Percentiles rank a stretch among this genome's conserved stretches.
Conservation (phyloP, 1,140 invertebrate genomes). For the Trissolcus basalis region DNA sequence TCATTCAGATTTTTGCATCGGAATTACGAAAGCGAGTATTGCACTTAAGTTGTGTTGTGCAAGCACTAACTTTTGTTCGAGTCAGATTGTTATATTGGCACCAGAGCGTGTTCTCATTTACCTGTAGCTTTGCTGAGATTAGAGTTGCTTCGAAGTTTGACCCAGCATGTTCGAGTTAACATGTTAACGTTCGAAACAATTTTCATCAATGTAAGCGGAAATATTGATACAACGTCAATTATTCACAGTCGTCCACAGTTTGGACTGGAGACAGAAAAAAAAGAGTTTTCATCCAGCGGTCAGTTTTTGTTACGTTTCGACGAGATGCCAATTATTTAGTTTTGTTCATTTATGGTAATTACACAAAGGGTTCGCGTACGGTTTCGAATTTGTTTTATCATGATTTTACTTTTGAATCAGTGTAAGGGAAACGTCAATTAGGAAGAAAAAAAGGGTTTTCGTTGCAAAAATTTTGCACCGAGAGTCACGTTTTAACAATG, state of each 20-base stretch:
- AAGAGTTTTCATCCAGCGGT: background rate
- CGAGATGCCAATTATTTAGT: too few species aligned
- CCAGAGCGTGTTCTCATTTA: conserved; percentile 40
- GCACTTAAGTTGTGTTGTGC: conserved; percentile 30
- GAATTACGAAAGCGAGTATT: conserved; percentile 17
- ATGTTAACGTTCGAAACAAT: conserved; percentile 43
- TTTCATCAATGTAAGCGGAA: conserved; percentile 38
- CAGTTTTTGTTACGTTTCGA: too few species aligned
- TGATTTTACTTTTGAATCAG: conserved; percentile 5
- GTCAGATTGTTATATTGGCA: conserved; percentile 42
- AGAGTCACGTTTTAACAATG: conserved; percentile 14
- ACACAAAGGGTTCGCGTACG: too few species aligned
- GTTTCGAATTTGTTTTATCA: background rate
- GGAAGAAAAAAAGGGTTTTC: conserved; percentile 1
- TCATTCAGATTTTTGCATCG: background rate
- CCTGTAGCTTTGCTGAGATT: conserved; percentile 43
- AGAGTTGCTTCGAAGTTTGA: conserved; percentile 42
- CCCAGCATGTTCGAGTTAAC: conserved; percentile 36
- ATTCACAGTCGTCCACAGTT: conserved; percentile 9
- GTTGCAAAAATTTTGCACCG: conserved; percentile 14
- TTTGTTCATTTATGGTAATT: too few species aligned
- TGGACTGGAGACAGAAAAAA: background rate
- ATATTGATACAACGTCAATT: conserved; percentile 31
- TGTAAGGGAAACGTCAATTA: conserved; percentile 22
- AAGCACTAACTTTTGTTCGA: conserved; percentile 30